phyloP scores from a whole-genome alignment of 2,797 vertebrate species.

The Lycodopsis pacificus region DNA sequence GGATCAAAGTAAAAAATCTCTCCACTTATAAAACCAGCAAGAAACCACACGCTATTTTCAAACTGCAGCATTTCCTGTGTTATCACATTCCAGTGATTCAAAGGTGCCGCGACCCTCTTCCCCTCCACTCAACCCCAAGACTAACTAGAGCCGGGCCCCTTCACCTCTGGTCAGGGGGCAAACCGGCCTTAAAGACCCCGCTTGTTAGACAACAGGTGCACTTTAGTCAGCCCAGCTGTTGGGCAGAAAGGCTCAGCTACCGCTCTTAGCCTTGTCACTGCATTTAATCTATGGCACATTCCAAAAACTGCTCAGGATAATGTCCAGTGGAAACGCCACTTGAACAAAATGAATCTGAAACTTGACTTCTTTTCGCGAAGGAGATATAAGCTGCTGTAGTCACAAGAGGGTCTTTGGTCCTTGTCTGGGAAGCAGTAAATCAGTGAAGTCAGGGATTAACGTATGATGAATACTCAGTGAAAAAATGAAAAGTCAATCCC shows the following conservation, averaged over 20 bases:
- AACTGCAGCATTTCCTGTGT: constrained; percentile 70
- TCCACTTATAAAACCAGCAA: constrained; percentile 21
- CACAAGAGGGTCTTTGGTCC: neutral
- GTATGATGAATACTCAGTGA: neutral
- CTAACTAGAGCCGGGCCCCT: constrained; percentile 78
- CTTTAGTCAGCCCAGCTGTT: constrained; percentile 79
- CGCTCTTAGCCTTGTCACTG: constrained; percentile 71
- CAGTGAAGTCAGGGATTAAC: neutral
- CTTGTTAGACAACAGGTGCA: constrained; percentile 87
- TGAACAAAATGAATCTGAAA: constrained; percentile 23
- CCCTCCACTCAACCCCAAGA: constrained; percentile 79
- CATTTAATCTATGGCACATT: constrained; percentile 75
- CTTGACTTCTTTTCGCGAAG: constrained; percentile 33
- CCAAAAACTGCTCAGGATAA: constrained; percentile 70
- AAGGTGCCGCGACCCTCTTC: constrained; percentile 72
- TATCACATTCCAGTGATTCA: constrained; percentile 80
- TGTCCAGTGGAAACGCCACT: constrained; percentile 47
- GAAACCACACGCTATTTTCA: constrained; percentile 61
- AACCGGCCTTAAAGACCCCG: constrained; percentile 64
- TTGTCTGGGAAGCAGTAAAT: constrained; percentile 25
- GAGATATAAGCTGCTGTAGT: constrained; percentile 11
- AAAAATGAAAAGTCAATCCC: constrained; percentile 24
- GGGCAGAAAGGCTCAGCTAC: constrained; percentile 56
- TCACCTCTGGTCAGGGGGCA: constrained; percentile 72
- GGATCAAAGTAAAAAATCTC: constrained; percentile 46